Evolutionary conservation across 2,797 vertebrate species (phyloP).

Genomic region (Cyprinella venusta): DNA sequence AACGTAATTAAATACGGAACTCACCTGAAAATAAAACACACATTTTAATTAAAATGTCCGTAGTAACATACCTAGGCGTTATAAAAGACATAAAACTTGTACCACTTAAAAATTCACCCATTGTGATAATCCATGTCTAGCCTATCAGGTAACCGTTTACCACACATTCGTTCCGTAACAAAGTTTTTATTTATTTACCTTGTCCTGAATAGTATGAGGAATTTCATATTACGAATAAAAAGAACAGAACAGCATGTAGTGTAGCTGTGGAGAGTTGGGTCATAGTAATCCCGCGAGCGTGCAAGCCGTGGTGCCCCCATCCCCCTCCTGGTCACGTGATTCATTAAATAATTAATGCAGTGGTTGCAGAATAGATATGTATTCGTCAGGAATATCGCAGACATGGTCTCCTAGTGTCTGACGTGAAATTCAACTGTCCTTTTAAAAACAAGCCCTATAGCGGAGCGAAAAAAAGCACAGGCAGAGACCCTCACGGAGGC

Average conservation of each 20-base stretch:
- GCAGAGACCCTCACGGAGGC: slow-evolving; percentile 76
- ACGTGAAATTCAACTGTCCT: slow-evolving; percentile 97
- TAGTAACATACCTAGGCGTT: background rate
- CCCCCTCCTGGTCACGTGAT: slow-evolving; percentile 89
- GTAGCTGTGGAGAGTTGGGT: slow-evolving; percentile 80
- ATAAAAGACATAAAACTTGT: slow-evolving; percentile 20
- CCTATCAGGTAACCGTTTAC: background rate
- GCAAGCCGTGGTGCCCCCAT: slow-evolving; percentile 84
- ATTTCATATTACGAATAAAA: slow-evolving; percentile 45
- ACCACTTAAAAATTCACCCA: background rate
- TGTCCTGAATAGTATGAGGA: background rate
- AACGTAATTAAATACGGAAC: background rate
- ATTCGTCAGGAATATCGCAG: slow-evolving; percentile 94
- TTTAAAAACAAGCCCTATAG: slow-evolving; percentile 91
- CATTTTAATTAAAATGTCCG: background rate
- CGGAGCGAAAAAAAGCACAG: slow-evolving; percentile 74
- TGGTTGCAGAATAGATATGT: slow-evolving; percentile 98
- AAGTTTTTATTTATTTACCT: slow-evolving; percentile 13
- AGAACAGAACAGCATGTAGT: slow-evolving; percentile 54
- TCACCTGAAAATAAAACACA: background rate
- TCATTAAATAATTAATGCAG: slow-evolving; percentile 99
- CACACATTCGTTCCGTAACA: background rate
- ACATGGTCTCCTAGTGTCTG: slow-evolving; percentile 90
- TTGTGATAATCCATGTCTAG: background rate
- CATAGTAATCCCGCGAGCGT: slow-evolving; percentile 86